Base-by-base conservation (phyloP, 2,113 vertebrate species). In the Promerops cafer region DNA sequence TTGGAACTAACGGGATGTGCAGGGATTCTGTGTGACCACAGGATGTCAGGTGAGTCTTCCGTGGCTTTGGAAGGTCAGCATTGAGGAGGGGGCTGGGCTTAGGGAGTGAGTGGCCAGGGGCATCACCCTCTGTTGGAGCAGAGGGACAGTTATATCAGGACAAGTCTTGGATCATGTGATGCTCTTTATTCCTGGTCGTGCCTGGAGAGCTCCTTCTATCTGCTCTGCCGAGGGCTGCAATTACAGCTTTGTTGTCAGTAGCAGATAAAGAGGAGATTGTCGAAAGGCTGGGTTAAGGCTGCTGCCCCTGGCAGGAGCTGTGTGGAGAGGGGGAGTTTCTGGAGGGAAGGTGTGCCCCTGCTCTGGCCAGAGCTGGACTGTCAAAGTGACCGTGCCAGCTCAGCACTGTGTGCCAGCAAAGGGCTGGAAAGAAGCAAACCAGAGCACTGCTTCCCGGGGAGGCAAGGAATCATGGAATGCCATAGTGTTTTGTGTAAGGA, bases 191-290 rank as follows among this genome's bases (percentile, higher is more conserved):
- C 68, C 60, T 44, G 1, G 2, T 4, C 1, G 49, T 11, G n/a
- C 54, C 89, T 45, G 71, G 56, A 76, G 53, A 1, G 31, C 56
- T 83, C 72, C 42, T 56, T 44, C 59, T 28, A 11, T 83, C 59
- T 53, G 68, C 57, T 61, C 56, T 77, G 60, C 65, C 6, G 15
- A 61, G 83, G 74, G 83, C 52, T 78, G 80, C 81, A 94, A 89
- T 91, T 95, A 87, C 74, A 26, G 30, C 57, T 66, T 42, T 78
- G 72, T 45, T 91, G 87, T 95, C 72, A 53, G 77, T 2, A 37
- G 72, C 87, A 89, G 90, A 94, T 75, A 66, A 87, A 95, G 94
- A 74, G 78, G 53, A 94, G 70, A 47, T 7, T 91, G 83, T 89
- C 16, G 8, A 49, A 87, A 89, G 75, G 10, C 40, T 1, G 18